Base-by-base conservation (phyloP, 2,888 invertebrate genomes). In the Coremacera marginata region DNA sequence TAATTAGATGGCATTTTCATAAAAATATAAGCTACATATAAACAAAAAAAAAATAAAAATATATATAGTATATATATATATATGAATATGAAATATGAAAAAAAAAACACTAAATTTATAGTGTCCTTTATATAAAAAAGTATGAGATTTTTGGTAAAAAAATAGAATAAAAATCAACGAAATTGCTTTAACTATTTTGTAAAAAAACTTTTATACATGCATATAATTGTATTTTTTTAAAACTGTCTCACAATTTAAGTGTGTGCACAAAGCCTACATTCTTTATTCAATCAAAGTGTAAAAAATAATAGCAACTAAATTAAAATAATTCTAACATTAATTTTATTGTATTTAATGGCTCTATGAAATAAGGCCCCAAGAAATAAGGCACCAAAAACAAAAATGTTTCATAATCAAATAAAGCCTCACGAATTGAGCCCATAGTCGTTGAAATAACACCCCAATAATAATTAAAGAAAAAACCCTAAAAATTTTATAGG, bases 111-210 rank as follows among this genome's bases (percentile, higher is more conserved):
- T 44, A 44, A 11, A 44, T 44, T 44, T 44, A 44, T 11, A 44
- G 44, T 44, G 44, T 31, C 25, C 14, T n/a, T 34, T 3, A 31
- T 31, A n/a, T 31, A 11, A 63, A 5, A 34, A 34, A 27, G n/a
- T 8, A 63, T 55, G 55, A 55, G 5, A 52, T 19, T 16, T 19
- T 9, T n/a, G 16, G n/a, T 19, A 5, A 55, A 5, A 55, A 22
- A 55, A 2, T n/a, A 34, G 27, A 34, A 44, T 68, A 51, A 51
- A 68, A 68, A 68, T 68, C 68, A 68, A 68, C 68, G 68, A 68
- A 68, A 49, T 68, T 68, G 68, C 68, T 68, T 68, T 68, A 68
- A 68, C 68, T 68, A 68, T 68, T 68, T 68, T 68, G 27, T 68
- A 68, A 68, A 22, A 37, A 51, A 68, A 68, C 51, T 68, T 68